Evolutionary conservation across 1,140 invertebrate species (phyloP), one percentile per base, ranked within the genome.

Genomic region (Drosophila biarmipes): DNA sequence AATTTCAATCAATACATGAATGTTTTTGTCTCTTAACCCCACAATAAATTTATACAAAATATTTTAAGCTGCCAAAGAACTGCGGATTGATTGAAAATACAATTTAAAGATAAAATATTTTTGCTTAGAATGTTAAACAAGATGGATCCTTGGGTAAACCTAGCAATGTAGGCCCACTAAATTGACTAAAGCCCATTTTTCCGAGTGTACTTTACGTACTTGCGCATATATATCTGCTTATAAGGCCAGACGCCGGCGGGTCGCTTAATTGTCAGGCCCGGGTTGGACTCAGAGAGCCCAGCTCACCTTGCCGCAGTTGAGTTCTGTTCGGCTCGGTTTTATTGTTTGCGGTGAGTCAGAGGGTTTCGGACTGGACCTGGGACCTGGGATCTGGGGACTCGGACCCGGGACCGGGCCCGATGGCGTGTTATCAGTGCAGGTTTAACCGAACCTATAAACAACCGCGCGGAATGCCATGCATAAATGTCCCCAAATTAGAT

Each of bases 401-500:
- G 45, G 15, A n/a, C 34, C 31, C 24, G 42, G 38, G 14, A 7
- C 35, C 35, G 34, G 43, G 34, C 29, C 34, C 29, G 66, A 45
- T 34, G 43, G 64, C 31, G 58, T 71, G 77, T 91, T 91, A 91
- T 91, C 90, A 91, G 90, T 91, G 90, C 90, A 91, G 90, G 90
- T 91, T 91, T 91, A 91, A 91, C 90, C 90, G 90, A 91, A 91
- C 78, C 90, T 91, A 91, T 91, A 91, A 91, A 91, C 90, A 91
- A 91, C 90, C 90, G 90, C 87, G 84, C 87, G 87, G 90, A 91
- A 91, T 91, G 90, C 89, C 90, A 91, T 91, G 90, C 90, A 91
- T 91, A 91, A 90, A 91, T 90, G 90, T 91, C 90, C 90, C 90
- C 90, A 91, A 91, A 91, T 91, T 91, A 91, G 90, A 91, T 91